Evolutionary conservation across 2,797 vertebrate species (phyloP).

Genomic region (Spinus olivaceus): DNA sequence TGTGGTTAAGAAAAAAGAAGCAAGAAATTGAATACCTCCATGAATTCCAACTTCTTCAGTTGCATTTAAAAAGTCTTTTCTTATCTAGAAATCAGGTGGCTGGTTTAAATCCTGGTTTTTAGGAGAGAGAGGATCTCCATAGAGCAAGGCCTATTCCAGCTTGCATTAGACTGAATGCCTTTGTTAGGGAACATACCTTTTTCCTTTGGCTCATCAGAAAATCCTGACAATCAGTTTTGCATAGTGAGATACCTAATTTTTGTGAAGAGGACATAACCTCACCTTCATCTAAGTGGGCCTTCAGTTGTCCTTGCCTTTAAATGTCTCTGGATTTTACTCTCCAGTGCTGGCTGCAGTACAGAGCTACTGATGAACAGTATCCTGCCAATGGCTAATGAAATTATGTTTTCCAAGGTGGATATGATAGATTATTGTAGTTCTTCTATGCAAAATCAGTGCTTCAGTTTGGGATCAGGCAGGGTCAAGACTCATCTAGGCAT

Average conservation of each 20-base stretch:
- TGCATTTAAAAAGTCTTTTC: not conserved
- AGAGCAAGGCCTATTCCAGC: not conserved
- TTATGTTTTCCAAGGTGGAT: not conserved
- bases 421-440: not conserved
- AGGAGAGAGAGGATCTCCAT: not conserved
- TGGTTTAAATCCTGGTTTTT: not conserved
- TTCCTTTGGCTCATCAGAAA: not conserved
- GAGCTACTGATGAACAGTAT: not conserved
- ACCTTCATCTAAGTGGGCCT: not conserved
- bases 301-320: not conserved
- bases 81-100: not conserved
- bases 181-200: not conserved
- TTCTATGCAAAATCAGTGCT: not conserved
- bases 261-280: not conserved
- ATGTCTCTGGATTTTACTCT: not conserved
- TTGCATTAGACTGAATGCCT: not conserved
- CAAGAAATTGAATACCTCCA: not conserved
- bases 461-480: not conserved
- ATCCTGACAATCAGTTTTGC: not conserved
- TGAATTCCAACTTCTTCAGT: not conserved
- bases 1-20: not conserved
- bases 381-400: not conserved
- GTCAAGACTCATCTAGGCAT: not conserved
- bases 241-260: not conserved
- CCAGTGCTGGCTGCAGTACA: rapidly evolving